Evolutionary conservation across 2,113 vertebrate genomes (phyloP).

Genomic region (Sakesphorus luctuosus): DNA sequence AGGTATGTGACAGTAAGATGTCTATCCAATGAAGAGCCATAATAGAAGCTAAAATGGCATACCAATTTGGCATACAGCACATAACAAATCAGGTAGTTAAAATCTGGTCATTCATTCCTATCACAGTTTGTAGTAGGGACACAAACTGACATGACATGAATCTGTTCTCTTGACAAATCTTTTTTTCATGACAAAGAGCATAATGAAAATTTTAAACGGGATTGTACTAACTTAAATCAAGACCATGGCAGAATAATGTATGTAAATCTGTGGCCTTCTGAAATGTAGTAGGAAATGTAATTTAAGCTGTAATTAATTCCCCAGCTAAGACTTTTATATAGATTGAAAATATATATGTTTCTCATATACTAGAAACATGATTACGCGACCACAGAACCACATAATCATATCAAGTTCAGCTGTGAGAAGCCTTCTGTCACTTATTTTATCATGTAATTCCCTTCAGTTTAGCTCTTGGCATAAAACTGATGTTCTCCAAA

Average conservation of each 20-base stretch:
- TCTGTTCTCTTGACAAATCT: slow-evolving; percentile 31
- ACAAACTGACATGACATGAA: slow-evolving; percentile 24
- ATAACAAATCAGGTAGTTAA: background rate
- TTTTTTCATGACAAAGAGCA: slow-evolving; percentile 28
- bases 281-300: slow-evolving; percentile 31
- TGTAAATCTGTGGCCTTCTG: slow-evolving; percentile 33
- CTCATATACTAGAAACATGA: slow-evolving; percentile 18
- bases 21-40: background rate
- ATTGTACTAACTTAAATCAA: slow-evolving; percentile 33
- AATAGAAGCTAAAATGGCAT: background rate
- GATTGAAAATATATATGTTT: slow-evolving; percentile 30
- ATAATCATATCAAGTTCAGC: slow-evolving; percentile 22
- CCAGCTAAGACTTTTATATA: background rate
- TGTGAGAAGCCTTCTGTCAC: slow-evolving; percentile 23
- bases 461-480: slow-evolving; percentile 28
- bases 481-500: slow-evolving; percentile 7
- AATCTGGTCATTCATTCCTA: slow-evolving; percentile 6
- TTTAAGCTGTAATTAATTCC: slow-evolving; percentile 36
- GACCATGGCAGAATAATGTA: slow-evolving; percentile 11
- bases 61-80: background rate
- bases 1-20: background rate
- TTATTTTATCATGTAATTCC: slow-evolving; percentile 21
- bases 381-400: slow-evolving; percentile 34
- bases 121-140: background rate
- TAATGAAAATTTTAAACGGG: slow-evolving; percentile 52